Base-by-base conservation (phyloP, 2,888 invertebrate genomes). In the Tromatobia lineatoria region DNA sequence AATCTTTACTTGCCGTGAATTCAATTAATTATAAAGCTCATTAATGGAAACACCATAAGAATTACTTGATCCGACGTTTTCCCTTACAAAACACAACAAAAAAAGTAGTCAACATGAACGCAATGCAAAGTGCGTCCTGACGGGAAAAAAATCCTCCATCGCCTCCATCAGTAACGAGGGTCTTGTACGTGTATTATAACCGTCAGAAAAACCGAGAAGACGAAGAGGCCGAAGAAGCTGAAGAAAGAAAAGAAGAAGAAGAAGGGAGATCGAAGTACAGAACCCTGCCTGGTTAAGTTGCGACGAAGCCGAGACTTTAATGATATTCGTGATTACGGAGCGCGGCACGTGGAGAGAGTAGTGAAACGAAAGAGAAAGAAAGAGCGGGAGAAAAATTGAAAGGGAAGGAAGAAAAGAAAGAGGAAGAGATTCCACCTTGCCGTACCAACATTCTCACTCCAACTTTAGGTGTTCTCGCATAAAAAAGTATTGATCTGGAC, bases 281-380 rank as follows among this genome's bases (percentile, higher is more conserved):
- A 88, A 86, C 87, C 88, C 86, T 85, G 42, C 42, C 80, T 47
- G 34, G 75, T 77, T 71, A 70, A 71, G 70, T 82, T 76, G 87
- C 89, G 89, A 89, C 90, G 91, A 90, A 92, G 90, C 90, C 91
- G 91, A 92, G 93, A 93, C 92, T 93, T 93, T 93, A 93, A 93
- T 93, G 93, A 93, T 93, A 93, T 93, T 93, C 93, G 93, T 93
- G 93, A 93, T 93, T 93, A 93, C 93, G 90, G 89, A 77, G 64
- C 52, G 54, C 88, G 90, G 91, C 92, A 93, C 93, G 91, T 92
- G 92, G 91, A 90, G 29, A 13, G 90, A 89, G 90, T 86, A 87
- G 86, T 73, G 59, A 66, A 64, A 71, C 69, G 69, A 66, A 50
- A 50, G 76, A 77, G 77, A 87, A 52, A 52, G 61, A 61, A 69